Evolutionary conservation across 2,113 vertebrate species (phyloP).

Genomic region (Psephotus haematonotus): DNA sequence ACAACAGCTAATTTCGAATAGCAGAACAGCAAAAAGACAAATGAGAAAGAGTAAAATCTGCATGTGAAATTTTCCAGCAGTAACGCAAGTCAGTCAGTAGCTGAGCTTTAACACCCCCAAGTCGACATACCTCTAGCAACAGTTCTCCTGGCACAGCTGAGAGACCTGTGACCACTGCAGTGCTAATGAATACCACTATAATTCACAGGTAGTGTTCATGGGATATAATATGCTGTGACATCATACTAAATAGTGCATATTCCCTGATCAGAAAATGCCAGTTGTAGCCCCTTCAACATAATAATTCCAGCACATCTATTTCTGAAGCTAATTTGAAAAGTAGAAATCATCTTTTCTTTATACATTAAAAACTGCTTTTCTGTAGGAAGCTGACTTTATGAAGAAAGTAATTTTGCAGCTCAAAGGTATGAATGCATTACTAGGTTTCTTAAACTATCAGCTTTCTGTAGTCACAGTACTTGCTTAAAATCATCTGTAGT

Average conservation of each 20-base stretch:
- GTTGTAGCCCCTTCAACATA: background rate
- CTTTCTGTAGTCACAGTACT: background rate
- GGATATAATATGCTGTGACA: conserved; percentile 4
- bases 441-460: background rate
- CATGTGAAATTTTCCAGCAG: background rate
- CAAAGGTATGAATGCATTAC: background rate
- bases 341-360: background rate
- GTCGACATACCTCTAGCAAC: background rate
- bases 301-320: background rate
- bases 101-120: background rate
- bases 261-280: conserved; percentile 12
- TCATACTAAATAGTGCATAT: background rate
- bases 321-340: background rate
- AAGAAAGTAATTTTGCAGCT: background rate
- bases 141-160: background rate
- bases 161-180: background rate
- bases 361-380: background rate
- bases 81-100: background rate
- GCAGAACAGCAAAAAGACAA: background rate
- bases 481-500: background rate
- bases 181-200: background rate
- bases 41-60: background rate
- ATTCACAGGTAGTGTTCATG: background rate
- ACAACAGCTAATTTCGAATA: background rate
- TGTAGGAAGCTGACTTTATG: background rate